Base-by-base conservation (phyloP, 2,888 invertebrate genomes). In the Candidula unifasciata region DNA sequence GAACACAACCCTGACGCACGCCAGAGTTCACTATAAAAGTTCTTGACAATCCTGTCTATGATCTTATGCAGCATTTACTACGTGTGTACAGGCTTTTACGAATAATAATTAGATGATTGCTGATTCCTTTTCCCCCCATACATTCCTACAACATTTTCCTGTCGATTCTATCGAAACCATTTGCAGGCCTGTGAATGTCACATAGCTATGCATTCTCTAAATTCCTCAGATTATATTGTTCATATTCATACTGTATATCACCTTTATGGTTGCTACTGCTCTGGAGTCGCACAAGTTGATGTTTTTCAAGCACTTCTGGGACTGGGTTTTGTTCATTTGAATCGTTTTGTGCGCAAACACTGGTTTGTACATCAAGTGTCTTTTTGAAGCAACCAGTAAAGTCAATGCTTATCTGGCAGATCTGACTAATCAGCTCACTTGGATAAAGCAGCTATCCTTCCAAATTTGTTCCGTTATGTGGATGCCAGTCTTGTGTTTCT, bases 401-500 rank as follows among this genome's bases (percentile, higher is more conserved):
- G 89, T 94, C 84, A 89, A 91, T 8, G 88, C 89, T 5, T 94
- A 93, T 89, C 89, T 91, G 27, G 89, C 88, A 82, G 92, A 90
- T 82, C 86, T 78, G 69, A 68, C 86, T 18, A 80, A 33, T 91
- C 91, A 87, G 90, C 90, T 18, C 91, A 90, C 85, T 91, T 92
- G 85, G 89, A 88, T 80, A 85, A 83, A n/a, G 92, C 91, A 0
- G 90, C 91, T 2, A 87, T 90, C 78, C 89, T 93, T 37, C 94
- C 94, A 87, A 91, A 92, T 27, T 88, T 91, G 3, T 93, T 93
- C 89, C 92, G 93, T 71, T 93, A 93, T 86, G 86, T 93, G 79
- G 91, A 94, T 86, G 94, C 93, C 27, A 92, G 93, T 87, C 91
- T 94, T n/a, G 91, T 94, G 74, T 94, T 94, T 89, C 90, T 94